Conservation (phyloP, 2,888 invertebrate species). For the Pilophorus perplexus region DNA sequence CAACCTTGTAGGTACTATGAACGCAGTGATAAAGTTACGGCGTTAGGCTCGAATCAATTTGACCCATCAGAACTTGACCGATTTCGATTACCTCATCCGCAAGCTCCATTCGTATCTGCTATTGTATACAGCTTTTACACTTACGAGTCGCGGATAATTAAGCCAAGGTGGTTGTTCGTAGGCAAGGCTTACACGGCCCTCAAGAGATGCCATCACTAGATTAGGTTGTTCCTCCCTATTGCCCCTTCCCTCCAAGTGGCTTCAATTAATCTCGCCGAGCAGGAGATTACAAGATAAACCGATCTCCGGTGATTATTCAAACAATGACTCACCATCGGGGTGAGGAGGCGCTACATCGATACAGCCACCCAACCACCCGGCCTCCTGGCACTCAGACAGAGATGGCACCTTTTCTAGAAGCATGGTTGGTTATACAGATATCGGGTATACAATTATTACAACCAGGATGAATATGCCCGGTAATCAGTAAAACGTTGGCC, state of each 20-base stretch:
- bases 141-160: background rate
- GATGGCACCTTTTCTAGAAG: too few species aligned
- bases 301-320: background rate
- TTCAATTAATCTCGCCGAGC: background rate
- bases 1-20: too few species aligned
- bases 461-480: too few species aligned
- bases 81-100: background rate
- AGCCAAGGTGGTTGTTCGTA: background rate
- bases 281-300: background rate
- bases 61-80: constrained; percentile 9
- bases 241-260: too few species aligned
- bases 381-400: too few species aligned
- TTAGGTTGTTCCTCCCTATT: constrained; percentile 1
- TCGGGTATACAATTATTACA: too few species aligned
- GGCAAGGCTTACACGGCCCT: background rate
- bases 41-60: too few species aligned
- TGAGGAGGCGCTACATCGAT: too few species aligned
- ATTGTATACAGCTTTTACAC: background rate
- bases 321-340: background rate
- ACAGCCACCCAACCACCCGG: too few species aligned
- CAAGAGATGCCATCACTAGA: background rate
- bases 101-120: background rate
- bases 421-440: too few species aligned
- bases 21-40: too few species aligned
- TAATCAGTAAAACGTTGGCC: too few species aligned